Evolutionary conservation across 2,888 invertebrate species (phyloP).

Genomic region (Chirona hameri): DNA sequence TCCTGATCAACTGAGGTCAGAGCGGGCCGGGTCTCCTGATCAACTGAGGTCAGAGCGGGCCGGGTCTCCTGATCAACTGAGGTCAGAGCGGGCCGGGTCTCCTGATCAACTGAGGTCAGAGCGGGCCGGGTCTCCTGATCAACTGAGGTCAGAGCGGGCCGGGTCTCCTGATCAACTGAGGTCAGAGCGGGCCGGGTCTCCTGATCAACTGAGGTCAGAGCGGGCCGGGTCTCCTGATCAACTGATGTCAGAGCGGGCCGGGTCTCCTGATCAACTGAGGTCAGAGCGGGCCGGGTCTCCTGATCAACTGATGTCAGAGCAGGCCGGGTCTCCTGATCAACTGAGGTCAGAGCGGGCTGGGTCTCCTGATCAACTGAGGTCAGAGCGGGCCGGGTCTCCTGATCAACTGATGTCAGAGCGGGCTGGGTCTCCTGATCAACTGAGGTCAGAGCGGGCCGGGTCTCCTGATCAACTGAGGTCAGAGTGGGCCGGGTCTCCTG

Average conservation of each 20-base stretch:
- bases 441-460: neutral
- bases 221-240: neutral
- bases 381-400: no score
- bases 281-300: neutral
- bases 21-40: neutral
- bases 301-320: neutral
- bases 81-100: neutral
- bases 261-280: no score
- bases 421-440: neutral
- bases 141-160: neutral
- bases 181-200: no score
- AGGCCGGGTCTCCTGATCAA: no score
- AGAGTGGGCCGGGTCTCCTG: neutral
- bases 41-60: neutral
- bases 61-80: no score
- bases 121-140: no score
- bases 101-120: neutral
- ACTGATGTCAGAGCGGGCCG: neutral
- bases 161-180: no score
- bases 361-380: no score
- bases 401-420: no score
- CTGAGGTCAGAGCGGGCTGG: neutral
- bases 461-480: no score
- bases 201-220: no score
- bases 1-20: no score